phyloP scores from a whole-genome alignment of 2,888 invertebrate species.

The Erebia epiphron region DNA sequence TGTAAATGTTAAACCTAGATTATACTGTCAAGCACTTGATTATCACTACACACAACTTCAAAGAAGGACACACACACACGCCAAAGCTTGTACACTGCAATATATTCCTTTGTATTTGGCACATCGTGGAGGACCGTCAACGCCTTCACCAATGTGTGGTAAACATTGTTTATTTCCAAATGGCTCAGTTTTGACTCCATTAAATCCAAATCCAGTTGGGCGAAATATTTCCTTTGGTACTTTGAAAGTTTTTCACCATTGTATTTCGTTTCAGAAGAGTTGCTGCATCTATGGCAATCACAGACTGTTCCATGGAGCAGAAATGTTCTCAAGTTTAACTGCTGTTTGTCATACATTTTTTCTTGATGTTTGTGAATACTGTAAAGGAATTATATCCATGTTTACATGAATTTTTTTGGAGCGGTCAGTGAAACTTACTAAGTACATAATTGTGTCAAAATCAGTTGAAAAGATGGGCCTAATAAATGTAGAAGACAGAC shows the following conservation, averaged over 20 bases:
- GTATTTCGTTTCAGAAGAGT: background rate
- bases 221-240: conserved; percentile 21
- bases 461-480: too few species aligned
- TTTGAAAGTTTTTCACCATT: conserved; percentile 9
- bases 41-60: conserved; percentile 1
- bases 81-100: conserved; percentile 27
- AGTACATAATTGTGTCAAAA: too few species aligned
- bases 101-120: conserved; percentile 41
- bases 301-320: conserved; percentile 21
- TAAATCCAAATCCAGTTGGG: conserved; percentile 1
- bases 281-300: conserved; percentile 8
- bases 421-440: too few species aligned
- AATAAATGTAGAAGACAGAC: too few species aligned
- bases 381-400: conserved; percentile 5
- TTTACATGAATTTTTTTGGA: background rate
- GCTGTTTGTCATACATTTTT: background rate
- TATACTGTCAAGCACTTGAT: conserved; percentile 6
- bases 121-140: conserved; percentile 33
- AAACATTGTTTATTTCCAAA: conserved; percentile 23
- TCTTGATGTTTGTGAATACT: conserved; percentile 16
- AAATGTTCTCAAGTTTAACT: conserved; percentile 14
- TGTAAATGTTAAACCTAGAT: too few species aligned
- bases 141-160: conserved; percentile 27
- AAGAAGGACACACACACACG: conserved; percentile 8
- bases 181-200: conserved; percentile 14